Percentiles rank a stretch among this genome's conserved stretches.
Conservation (phyloP, 2,113 vertebrate genomes). For the Percopsis transmontana region DNA sequence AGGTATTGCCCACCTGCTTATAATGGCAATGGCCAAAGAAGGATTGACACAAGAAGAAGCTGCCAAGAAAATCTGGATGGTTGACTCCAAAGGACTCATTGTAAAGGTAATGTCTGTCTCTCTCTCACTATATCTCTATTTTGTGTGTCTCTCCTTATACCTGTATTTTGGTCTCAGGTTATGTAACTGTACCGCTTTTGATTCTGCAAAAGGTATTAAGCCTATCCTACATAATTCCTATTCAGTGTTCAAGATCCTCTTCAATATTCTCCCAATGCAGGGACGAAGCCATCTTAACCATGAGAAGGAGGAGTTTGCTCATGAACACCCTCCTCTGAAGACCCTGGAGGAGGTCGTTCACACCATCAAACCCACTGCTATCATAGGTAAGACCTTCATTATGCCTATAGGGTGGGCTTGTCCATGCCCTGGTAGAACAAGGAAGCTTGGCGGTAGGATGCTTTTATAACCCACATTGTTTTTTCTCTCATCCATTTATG, state of each 20-base stretch:
- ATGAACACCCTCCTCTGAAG: slow-evolving; percentile 86
- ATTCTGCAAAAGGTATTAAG: not conserved
- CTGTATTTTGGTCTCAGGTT: not conserved
- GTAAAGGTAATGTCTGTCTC: slow-evolving; percentile 85
- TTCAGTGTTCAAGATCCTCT: too few relatives aligned
- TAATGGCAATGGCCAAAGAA: slow-evolving; percentile 95
- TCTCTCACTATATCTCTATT: not conserved
- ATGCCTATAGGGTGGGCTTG: too few relatives aligned
- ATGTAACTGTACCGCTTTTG: not conserved
- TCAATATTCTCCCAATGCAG: slow-evolving; percentile 61
- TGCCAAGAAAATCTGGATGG: slow-evolving; percentile 93
- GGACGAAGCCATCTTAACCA: slow-evolving; percentile 90
- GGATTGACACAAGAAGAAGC: slow-evolving; percentile 84
- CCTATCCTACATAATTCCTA: too few relatives aligned
- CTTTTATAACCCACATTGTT: not conserved
- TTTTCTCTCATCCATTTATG: not conserved
- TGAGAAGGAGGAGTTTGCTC: slow-evolving; percentile 92
- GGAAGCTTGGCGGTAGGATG: not conserved
- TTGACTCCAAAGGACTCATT: slow-evolving; percentile 93
- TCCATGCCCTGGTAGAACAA: not conserved
- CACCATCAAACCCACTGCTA: slow-evolving; percentile 89
- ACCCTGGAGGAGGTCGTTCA: slow-evolving; percentile 91
- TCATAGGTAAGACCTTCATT: slow-evolving; percentile 83
- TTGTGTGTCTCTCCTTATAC: not conserved
- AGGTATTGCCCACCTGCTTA: slow-evolving; percentile 91